phyloP scores from a whole-genome alignment of 64 coral and sea anemone species.

The Porites lutea region DNA sequence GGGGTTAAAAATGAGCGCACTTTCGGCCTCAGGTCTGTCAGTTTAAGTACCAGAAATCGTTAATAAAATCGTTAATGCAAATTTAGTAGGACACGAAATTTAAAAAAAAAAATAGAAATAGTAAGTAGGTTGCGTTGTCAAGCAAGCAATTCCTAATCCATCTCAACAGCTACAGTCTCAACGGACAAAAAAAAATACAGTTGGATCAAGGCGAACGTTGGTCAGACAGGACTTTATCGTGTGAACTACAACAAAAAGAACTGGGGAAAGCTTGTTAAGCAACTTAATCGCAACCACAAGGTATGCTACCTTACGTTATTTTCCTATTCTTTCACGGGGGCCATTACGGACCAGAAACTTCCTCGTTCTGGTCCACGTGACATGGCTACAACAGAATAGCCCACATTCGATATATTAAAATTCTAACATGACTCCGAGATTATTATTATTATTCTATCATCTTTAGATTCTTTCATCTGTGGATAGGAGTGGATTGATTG shows the following conservation, averaged over 20 bases:
- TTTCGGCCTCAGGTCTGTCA: no score
- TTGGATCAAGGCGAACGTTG: conserved; percentile 97
- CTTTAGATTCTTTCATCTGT: conserved; percentile 68
- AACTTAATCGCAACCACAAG: conserved; percentile 81
- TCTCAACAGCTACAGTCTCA: conserved; percentile 25
- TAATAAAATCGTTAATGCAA: no score
- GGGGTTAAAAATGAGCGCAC: no score
- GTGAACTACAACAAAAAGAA: conserved; percentile 92
- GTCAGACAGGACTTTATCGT: conserved; percentile 92
- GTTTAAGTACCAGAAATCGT: no score
- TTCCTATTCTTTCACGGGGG: background rate
- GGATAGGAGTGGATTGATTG: conserved; percentile 91
- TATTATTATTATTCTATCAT: background rate
- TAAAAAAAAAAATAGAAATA: no score
- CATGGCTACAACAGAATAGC: no score
- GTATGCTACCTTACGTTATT: background rate
- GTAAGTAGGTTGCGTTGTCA: no score
- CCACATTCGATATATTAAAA: no score
- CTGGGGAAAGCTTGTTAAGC: conserved; percentile 88
- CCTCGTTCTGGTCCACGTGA: no score
- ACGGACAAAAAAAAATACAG: conserved; percentile 1
- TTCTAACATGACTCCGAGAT: no score
- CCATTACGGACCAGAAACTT: no score
- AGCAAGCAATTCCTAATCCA: background rate
- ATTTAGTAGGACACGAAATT: no score